Percentiles rank a stretch among this genome's conserved stretches.
These are phyloP conservation scores for Carcharodon carcharias DNA, from an alignment of 2,797 vertebrate species.

Conservation along the genomic window DNA sequence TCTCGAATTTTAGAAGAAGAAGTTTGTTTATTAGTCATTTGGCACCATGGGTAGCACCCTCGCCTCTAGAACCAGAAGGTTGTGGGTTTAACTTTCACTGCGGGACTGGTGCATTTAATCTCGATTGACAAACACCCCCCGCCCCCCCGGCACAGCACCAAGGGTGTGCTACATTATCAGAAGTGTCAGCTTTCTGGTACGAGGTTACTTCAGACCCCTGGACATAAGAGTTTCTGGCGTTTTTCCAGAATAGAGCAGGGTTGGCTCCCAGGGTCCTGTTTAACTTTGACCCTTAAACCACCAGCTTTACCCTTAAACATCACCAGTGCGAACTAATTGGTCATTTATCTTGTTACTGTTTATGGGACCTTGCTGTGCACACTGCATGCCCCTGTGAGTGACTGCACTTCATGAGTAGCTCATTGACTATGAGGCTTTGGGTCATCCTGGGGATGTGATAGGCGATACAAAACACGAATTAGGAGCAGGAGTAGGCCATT, in stretches of 20 bases:
- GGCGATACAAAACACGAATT: neutral
- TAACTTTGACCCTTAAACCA: neutral
- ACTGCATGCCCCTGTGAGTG: neutral
- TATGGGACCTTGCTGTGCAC: neutral
- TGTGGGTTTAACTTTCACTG: neutral
- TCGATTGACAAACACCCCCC: neutral
- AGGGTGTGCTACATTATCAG: neutral
- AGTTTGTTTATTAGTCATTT: neutral
- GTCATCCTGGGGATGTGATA: neutral
- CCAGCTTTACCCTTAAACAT: no score
- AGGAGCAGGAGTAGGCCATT: no score
- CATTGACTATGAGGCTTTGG: neutral
- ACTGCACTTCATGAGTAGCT: neutral
- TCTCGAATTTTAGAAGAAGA: neutral
- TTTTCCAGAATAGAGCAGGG: neutral
- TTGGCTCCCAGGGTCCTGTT: neutral
- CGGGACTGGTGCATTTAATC: neutral
- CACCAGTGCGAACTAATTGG: neutral
- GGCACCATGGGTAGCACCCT: neutral
- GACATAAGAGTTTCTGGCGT: neutral
- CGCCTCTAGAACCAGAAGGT: neutral
- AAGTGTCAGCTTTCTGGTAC: neutral
- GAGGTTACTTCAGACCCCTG: neutral
- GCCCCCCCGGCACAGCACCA: neutral
- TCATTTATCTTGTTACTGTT: neutral